phyloP scores from a whole-genome alignment of 2,888 invertebrate genomes.

The Volucella inanis region DNA sequence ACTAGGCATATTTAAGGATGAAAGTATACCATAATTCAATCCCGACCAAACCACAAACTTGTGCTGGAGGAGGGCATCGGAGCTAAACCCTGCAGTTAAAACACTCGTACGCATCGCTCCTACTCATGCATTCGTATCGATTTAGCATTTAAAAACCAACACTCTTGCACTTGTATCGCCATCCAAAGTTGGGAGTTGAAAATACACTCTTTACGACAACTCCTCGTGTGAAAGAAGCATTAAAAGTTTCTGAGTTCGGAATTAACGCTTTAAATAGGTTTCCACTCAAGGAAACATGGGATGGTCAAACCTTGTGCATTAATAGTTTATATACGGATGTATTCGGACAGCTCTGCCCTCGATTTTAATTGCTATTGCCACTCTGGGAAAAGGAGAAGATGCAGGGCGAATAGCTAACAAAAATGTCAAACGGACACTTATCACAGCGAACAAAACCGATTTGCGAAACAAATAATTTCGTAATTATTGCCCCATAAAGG shows the following conservation, averaged over 20 bases:
- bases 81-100: too few species aligned
- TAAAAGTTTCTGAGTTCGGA: constrained; percentile 28
- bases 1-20: too few species aligned
- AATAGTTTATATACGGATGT: constrained; percentile 38
- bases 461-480: constrained; percentile 69
- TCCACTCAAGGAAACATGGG: constrained; percentile 1
- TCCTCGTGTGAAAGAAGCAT: constrained; percentile 19
- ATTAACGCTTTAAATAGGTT: constrained; percentile 28
- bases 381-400: constrained; percentile 3
- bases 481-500: constrained; percentile 64
- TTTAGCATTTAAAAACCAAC: constrained; percentile 52
- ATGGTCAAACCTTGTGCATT: constrained; percentile 56
- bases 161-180: constrained; percentile 4
- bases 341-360: constrained; percentile 3
- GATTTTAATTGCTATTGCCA: constrained; percentile 66
- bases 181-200: background rate
- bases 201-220: constrained; percentile 34
- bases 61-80: too few species aligned
- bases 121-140: constrained; percentile 17
- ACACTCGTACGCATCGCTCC: too few species aligned
- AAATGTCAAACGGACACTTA: constrained; percentile 32
- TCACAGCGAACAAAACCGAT: constrained; percentile 69
- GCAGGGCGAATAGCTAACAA: background rate
- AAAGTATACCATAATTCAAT: too few species aligned
- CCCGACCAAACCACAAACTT: too few species aligned